Conservation (phyloP, 2,888 invertebrate species). For the Protonemura montana region DNA sequence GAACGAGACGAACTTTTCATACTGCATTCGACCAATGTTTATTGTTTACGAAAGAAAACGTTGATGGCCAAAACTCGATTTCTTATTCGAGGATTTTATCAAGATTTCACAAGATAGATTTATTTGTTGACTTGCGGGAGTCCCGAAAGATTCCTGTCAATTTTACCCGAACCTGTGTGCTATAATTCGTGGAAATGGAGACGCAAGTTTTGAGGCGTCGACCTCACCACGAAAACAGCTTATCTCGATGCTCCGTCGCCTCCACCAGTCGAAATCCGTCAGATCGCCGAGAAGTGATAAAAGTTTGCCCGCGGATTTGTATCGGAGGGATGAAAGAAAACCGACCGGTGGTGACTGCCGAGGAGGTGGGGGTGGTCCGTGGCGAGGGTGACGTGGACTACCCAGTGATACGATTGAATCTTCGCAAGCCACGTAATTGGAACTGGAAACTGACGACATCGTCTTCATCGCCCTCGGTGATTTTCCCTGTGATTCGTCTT, state of each 20-base stretch:
- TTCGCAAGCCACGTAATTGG: slow-evolving; percentile 68
- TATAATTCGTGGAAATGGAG: background rate
- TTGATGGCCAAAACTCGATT: slow-evolving; percentile 24
- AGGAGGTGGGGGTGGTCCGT: background rate
- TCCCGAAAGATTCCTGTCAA: background rate
- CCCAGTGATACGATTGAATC: slow-evolving; percentile 68
- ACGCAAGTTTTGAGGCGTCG: background rate
- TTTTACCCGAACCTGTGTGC: background rate
- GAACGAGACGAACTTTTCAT: slow-evolving; percentile 39
- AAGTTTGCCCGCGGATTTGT: slow-evolving; percentile 38
- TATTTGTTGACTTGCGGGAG: background rate
- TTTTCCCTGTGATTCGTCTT: slow-evolving; percentile 53
- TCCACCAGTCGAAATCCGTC: background rate
- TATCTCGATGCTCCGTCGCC: background rate
- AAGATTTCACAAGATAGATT: background rate
- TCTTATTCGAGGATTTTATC: slow-evolving; percentile 9
- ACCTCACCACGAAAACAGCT: background rate
- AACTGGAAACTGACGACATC: slow-evolving; percentile 69
- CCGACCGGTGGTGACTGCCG: slow-evolving; percentile 33
- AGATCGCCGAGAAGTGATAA: background rate
- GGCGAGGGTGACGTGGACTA: slow-evolving; percentile 52
- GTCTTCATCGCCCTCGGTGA: slow-evolving; percentile 41
- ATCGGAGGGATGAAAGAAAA: slow-evolving; percentile 33
- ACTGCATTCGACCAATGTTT: slow-evolving; percentile 41
- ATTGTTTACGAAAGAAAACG: slow-evolving; percentile 36